Conservation (phyloP, 2,888 invertebrate genomes). For the Drosophila histrio region DNA sequence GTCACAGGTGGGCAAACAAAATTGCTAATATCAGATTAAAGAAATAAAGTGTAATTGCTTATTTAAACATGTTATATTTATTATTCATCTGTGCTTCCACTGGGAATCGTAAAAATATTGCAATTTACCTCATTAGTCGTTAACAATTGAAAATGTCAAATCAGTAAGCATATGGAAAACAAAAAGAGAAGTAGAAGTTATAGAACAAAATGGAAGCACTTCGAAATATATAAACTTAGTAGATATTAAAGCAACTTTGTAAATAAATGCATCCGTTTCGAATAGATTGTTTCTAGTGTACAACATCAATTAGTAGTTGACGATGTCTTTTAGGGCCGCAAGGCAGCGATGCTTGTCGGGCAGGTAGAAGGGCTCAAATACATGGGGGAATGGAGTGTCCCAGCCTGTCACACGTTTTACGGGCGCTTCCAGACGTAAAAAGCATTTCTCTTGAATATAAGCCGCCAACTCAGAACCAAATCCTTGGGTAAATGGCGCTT, state of each 20-base stretch:
- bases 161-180: not conserved
- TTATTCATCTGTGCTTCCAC: slow-evolving; percentile 14
- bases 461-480: slow-evolving; percentile 98
- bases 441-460: slow-evolving; percentile 96
- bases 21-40: not conserved
- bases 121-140: not conserved
- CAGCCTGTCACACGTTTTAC: slow-evolving; percentile 94
- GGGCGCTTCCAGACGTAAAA: slow-evolving; percentile 97
- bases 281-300: not conserved
- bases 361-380: slow-evolving; percentile 97
- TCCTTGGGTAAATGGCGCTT: slow-evolving; percentile 97
- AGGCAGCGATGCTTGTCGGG: slow-evolving; percentile 97
- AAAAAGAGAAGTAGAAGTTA: not conserved
- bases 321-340: slow-evolving; percentile 90
- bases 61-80: slow-evolving; percentile 21
- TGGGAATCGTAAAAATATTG: slow-evolving; percentile 1
- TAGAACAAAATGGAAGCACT: not conserved
- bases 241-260: slow-evolving; percentile 20
- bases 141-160: not conserved
- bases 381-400: slow-evolving; percentile 99
- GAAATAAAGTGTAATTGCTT: not conserved
- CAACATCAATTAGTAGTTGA: slow-evolving; percentile 87
- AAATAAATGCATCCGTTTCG: slow-evolving; percentile 80
- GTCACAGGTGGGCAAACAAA: not conserved
- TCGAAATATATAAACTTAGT: slow-evolving; percentile 1